Evolutionary conservation across 2,113 vertebrate species (phyloP).

Genomic region (Vombatus ursinus): DNA sequence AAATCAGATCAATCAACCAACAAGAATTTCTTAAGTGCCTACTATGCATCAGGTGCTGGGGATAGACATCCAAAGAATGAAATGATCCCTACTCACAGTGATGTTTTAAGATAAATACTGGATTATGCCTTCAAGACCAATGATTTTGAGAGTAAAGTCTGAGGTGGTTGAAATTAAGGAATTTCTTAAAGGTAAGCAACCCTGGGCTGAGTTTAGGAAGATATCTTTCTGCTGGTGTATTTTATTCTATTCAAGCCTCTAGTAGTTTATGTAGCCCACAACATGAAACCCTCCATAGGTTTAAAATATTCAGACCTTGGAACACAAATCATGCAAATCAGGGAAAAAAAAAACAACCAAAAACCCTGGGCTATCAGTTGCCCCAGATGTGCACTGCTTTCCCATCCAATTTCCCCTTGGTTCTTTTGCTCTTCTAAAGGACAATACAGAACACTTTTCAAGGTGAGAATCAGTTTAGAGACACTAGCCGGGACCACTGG

Average conservation of each 20-base stretch:
- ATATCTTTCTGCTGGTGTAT: background rate
- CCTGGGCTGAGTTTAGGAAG: background rate
- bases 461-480: background rate
- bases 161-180: background rate
- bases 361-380: background rate
- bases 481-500: background rate
- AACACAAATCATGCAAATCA: background rate
- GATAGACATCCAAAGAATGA: background rate
- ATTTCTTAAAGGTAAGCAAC: background rate
- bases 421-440: background rate
- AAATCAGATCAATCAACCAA: background rate
- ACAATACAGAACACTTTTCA: background rate
- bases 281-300: background rate
- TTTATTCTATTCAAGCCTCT: background rate
- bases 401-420: background rate
- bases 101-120: background rate
- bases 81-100: background rate
- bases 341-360: background rate
- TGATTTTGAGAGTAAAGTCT: background rate
- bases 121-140: background rate
- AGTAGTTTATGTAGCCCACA: background rate
- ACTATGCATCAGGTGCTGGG: background rate
- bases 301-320: background rate
- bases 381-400: background rate
- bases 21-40: background rate